Conservation (phyloP, 2,888 invertebrate species). For the Trichogramma dendrolimi region DNA sequence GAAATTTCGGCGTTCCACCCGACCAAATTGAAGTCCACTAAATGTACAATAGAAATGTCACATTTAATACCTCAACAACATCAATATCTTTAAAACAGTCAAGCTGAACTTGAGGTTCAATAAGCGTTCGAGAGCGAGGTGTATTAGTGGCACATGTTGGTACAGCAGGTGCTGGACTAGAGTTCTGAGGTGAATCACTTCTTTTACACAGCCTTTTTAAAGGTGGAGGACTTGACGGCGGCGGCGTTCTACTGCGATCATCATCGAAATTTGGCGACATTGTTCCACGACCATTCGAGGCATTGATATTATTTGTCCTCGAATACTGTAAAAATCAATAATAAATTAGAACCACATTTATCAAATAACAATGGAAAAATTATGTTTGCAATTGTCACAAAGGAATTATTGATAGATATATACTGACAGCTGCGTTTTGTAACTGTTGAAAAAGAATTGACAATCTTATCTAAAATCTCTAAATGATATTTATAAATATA, state of each 20-base stretch:
- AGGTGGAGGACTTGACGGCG: slow-evolving; percentile 50
- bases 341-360: slow-evolving; percentile 1
- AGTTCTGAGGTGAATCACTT: slow-evolving; percentile 51
- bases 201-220: slow-evolving; percentile 51
- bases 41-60: slow-evolving; percentile 1
- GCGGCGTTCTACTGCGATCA: slow-evolving; percentile 49
- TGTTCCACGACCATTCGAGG: slow-evolving; percentile 49
- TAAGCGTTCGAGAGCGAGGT: slow-evolving; percentile 49
- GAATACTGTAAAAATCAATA: slow-evolving; percentile 39
- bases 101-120: slow-evolving; percentile 51
- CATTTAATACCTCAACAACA: slow-evolving; percentile 46
- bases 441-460: background rate
- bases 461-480: background rate
- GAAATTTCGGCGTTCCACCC: background rate
- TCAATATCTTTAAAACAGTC: slow-evolving; percentile 52
- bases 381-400: background rate
- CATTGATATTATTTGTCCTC: slow-evolving; percentile 48
- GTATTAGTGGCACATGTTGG: slow-evolving; percentile 43
- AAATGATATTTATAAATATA: slow-evolving; percentile 1
- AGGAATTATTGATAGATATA: background rate
- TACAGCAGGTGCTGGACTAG: slow-evolving; percentile 49
- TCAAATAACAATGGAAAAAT: background rate
- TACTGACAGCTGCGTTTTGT: background rate
- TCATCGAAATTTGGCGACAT: slow-evolving; percentile 51
- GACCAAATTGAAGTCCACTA: slow-evolving; percentile 1